Conservation (phyloP, 2,113 vertebrate genomes). For the Okapia johnstoni region DNA sequence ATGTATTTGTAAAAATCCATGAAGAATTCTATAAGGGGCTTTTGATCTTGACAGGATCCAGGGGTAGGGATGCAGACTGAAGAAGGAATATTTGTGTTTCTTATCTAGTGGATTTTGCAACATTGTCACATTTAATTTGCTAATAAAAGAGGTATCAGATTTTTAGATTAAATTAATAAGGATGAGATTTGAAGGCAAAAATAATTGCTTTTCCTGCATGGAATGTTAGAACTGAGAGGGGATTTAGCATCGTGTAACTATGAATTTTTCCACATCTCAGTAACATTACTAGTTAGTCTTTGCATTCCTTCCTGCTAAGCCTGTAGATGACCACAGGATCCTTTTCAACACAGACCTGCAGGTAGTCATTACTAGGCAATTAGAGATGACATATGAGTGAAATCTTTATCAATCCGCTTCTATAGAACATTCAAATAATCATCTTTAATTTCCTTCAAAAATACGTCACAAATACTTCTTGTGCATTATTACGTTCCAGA, state of each 20-base stretch:
- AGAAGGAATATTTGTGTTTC: background rate
- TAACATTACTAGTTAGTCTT: background rate
- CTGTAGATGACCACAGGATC: background rate
- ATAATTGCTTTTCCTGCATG: constrained; percentile 45
- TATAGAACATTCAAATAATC: background rate
- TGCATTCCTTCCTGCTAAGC: background rate
- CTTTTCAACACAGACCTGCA: background rate
- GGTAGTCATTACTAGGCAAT: background rate
- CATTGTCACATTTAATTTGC: constrained; percentile 46
- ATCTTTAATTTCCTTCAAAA: constrained; percentile 21
- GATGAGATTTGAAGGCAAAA: constrained; percentile 67
- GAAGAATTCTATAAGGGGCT: constrained; percentile 59
- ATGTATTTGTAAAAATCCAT: constrained; percentile 59
- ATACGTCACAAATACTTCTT: background rate
- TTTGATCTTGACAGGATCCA: constrained; percentile 43
- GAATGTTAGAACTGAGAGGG: background rate
- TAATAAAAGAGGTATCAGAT: constrained; percentile 63
- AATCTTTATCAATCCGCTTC: background rate
- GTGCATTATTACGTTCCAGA: background rate
- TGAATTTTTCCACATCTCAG: background rate
- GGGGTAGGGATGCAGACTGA: background rate
- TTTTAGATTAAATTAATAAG: constrained; percentile 57
- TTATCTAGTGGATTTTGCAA: constrained; percentile 55
- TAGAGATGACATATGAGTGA: background rate
- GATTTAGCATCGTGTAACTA: background rate